Conservation (phyloP, 1,140 invertebrate genomes). For the Aphelenchoides besseyi region DNA sequence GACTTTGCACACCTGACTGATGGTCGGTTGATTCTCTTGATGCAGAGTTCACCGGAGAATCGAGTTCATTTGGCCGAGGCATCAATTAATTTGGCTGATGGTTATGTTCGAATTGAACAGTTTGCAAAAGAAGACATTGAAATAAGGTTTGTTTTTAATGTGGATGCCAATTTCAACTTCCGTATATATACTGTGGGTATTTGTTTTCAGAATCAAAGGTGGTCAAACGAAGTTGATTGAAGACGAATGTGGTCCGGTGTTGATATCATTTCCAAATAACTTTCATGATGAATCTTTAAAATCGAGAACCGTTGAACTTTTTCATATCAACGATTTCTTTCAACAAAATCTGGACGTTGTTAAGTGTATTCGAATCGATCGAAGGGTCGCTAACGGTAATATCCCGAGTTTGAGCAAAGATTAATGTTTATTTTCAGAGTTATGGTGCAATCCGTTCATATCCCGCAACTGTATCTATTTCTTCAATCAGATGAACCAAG, state of each 20-base stretch:
- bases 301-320: conserved; percentile 22
- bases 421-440: conserved; percentile 21
- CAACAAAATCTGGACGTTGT: conserved; percentile 7
- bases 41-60: neutral
- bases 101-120: conserved; percentile 3
- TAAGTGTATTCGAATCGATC: neutral
- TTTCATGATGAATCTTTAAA: conserved; percentile 18
- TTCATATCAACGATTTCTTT: conserved; percentile 27
- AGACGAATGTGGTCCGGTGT: conserved; percentile 30
- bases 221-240: conserved; percentile 24
- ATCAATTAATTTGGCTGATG: conserved; percentile 2
- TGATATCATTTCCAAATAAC: conserved; percentile 31
- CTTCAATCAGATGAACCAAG: conserved; percentile 31
- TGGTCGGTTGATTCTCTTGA: conserved; percentile 9
- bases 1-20: conserved; percentile 18
- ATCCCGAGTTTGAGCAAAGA: neutral
- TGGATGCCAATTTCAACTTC: neutral
- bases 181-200: neutral
- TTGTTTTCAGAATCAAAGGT: conserved; percentile 21
- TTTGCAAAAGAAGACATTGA: conserved; percentile 16
- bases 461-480: conserved; percentile 33
- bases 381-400: conserved; percentile 13
- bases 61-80: conserved; percentile 22
- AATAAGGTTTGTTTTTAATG: too few relatives aligned
- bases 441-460: conserved; percentile 43